Conservation (phyloP, 2,888 invertebrate genomes). For the Phortica okadai region DNA sequence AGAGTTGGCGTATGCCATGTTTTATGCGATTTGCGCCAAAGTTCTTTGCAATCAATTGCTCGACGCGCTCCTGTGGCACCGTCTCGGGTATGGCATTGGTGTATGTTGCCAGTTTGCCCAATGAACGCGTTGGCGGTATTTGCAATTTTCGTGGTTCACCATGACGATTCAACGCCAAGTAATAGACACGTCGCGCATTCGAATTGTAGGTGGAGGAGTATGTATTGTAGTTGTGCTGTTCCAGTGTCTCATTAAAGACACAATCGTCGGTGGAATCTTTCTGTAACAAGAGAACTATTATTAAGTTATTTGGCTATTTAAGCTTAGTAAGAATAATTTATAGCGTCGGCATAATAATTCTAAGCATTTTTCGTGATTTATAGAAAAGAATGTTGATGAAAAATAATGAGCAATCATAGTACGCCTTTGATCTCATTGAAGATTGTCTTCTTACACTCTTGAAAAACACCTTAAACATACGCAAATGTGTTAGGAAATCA, state of each 20-base stretch:
- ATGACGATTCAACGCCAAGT: slow-evolving; percentile 85
- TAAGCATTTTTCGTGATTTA: neutral
- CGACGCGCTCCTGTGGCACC: slow-evolving; percentile 78
- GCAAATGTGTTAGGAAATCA: too few species aligned
- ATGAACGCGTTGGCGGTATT: slow-evolving; percentile 81
- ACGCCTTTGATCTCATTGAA: too few species aligned
- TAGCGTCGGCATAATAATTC: too few species aligned
- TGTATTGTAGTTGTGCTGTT: slow-evolving; percentile 90
- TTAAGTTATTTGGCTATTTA: slow-evolving; percentile 68
- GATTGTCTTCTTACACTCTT: too few species aligned
- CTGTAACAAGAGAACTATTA: slow-evolving; percentile 81
- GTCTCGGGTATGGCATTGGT: slow-evolving; percentile 83
- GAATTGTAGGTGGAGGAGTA: slow-evolving; percentile 87
- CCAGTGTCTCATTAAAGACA: slow-evolving; percentile 91
- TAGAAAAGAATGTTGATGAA: neutral
- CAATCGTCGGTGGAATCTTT: slow-evolving; percentile 89
- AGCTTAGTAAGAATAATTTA: neutral
- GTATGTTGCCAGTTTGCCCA: slow-evolving; percentile 86
- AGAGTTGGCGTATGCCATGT: slow-evolving; percentile 77
- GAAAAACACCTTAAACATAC: too few species aligned
- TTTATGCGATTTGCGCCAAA: slow-evolving; percentile 76
- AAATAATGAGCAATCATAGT: too few species aligned
- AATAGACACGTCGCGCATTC: slow-evolving; percentile 83
- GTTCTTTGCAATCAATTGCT: slow-evolving; percentile 78
- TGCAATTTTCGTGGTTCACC: slow-evolving; percentile 86